phyloP scores from a whole-genome alignment of 92 coral and sea anemone species.

The Nematostella vectensis region DNA sequence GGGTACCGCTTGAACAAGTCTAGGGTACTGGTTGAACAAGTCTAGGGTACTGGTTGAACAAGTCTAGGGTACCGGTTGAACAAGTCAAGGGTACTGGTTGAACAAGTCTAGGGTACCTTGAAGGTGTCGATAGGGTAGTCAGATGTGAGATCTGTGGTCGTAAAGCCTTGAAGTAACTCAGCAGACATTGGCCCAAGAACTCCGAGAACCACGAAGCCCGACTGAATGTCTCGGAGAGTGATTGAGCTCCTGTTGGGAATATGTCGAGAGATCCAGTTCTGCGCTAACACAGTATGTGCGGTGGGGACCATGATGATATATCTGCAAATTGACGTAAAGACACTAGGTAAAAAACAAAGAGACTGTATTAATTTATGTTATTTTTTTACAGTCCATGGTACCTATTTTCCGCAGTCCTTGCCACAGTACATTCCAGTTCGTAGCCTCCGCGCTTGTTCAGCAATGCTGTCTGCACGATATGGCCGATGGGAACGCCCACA shows the following conservation, averaged over 20 bases:
- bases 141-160: slow-evolving; percentile 47
- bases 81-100: too few relatives aligned
- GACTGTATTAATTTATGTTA: too few relatives aligned
- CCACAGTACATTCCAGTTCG: slow-evolving; percentile 55
- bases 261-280: slow-evolving; percentile 54
- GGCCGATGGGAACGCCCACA: slow-evolving; percentile 62
- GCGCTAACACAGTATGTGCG: slow-evolving; percentile 37
- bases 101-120: too few relatives aligned
- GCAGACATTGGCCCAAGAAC: slow-evolving; percentile 68
- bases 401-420: slow-evolving; percentile 57
- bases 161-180: slow-evolving; percentile 67
- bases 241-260: slow-evolving; percentile 39
- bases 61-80: too few relatives aligned
- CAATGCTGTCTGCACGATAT: slow-evolving; percentile 51
- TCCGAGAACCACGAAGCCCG: slow-evolving; percentile 57
- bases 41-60: too few relatives aligned
- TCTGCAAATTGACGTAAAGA: background rate
- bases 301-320: slow-evolving; percentile 20
- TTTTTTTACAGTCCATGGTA: too few relatives aligned
- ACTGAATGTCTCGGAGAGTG: slow-evolving; percentile 41
- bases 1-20: too few relatives aligned
- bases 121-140: slow-evolving; percentile 51
- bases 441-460: slow-evolving; percentile 69
- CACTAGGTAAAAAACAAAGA: background rate
- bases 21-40: too few relatives aligned